These are phyloP conservation scores for Trialeurodes vaporariorum DNA, from an alignment of 1,140 invertebrate genomes.

Conservation along the genomic window DNA sequence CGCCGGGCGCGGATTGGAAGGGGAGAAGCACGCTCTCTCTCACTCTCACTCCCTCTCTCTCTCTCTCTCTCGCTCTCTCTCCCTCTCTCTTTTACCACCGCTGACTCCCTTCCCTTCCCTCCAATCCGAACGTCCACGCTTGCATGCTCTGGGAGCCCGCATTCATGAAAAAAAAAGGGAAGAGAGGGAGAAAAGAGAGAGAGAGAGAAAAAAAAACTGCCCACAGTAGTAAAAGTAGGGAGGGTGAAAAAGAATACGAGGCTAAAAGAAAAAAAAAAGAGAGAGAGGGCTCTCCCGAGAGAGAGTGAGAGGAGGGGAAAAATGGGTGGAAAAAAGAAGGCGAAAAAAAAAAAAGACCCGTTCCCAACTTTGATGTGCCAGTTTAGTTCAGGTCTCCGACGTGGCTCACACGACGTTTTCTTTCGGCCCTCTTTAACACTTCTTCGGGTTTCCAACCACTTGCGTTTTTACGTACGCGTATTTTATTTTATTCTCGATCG, in stretches of 20 bases:
- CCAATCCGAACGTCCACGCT: not conserved
- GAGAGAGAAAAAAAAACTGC: slow-evolving; percentile 17
- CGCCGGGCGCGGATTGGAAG: slow-evolving; percentile 21
- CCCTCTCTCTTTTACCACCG: not conserved
- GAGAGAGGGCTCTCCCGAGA: too few species aligned
- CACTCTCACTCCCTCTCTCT: slow-evolving; percentile 2
- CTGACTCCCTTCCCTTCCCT: not conserved
- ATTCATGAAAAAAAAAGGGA: slow-evolving; percentile 20
- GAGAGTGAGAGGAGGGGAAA: too few species aligned
- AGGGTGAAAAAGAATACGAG: slow-evolving; percentile 23
- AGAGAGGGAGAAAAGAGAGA: slow-evolving; percentile 19
- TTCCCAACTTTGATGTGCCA: slow-evolving; percentile 19
- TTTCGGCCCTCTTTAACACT: slow-evolving; percentile 11
- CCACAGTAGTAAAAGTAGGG: slow-evolving; percentile 12
- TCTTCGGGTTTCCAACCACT: not conserved
- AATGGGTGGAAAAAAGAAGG: slow-evolving; percentile 18
- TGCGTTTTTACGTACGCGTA: not conserved
- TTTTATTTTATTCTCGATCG: not conserved
- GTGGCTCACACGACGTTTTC: slow-evolving; percentile 13
- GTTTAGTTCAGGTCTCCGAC: slow-evolving; percentile 20
- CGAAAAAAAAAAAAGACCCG: slow-evolving; percentile 20
- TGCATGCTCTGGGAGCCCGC: slow-evolving; percentile 12
- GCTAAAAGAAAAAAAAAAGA: slow-evolving; percentile 18
- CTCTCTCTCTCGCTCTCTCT: not conserved
- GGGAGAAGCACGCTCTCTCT: slow-evolving; percentile 10